Percentiles rank a stretch among this genome's conserved stretches.
Conservation (phyloP, 2,113 vertebrate species). For the Hipposideros armiger region DNA sequence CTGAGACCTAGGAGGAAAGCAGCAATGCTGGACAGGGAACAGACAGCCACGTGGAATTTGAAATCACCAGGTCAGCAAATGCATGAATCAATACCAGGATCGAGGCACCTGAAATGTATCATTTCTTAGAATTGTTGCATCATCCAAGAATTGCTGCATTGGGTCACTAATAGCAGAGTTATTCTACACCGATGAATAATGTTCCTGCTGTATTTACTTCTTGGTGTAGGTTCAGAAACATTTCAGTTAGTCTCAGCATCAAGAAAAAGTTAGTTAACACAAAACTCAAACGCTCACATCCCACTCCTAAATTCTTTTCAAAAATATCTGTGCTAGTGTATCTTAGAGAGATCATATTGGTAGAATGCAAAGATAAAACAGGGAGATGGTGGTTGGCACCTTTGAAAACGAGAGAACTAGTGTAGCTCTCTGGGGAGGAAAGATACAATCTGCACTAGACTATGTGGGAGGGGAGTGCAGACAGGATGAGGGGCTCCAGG, state of each 20-base stretch:
- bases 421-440: background rate
- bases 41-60: background rate
- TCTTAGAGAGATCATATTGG: background rate
- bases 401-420: background rate
- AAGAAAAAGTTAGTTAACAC: conserved; percentile 1
- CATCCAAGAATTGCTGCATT: background rate
- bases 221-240: conserved; percentile 20
- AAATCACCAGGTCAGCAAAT: background rate
- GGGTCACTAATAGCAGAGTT: background rate
- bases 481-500: background rate
- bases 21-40: background rate
- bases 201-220: conserved; percentile 13
- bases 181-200: background rate
- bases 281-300: background rate
- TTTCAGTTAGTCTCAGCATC: background rate
- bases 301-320: background rate
- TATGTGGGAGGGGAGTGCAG: rapidly evolving
- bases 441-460: background rate
- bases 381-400: rapidly evolving
- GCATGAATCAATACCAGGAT: background rate
- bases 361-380: background rate
- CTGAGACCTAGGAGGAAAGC: background rate
- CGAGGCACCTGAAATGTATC: background rate
- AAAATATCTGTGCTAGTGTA: background rate
- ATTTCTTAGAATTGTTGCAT: background rate